Conservation (phyloP, 2,888 invertebrate species). For the Galerucella pusilla region DNA sequence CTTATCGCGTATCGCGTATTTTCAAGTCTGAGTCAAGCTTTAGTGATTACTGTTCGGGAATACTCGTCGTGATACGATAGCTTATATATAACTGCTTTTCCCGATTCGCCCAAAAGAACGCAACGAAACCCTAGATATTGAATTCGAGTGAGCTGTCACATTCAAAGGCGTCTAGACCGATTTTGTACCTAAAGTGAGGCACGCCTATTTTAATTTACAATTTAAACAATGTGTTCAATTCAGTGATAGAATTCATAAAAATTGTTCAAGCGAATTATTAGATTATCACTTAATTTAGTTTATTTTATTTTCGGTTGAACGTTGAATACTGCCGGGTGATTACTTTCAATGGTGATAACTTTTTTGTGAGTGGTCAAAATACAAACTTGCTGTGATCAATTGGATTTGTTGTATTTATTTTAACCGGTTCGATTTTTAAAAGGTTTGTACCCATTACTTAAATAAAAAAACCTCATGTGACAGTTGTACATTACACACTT, state of each 20-base stretch:
- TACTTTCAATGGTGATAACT: slow-evolving; percentile 4
- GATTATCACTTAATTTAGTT: slow-evolving; percentile 11
- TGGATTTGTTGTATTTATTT: background rate
- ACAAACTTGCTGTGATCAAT: slow-evolving; percentile 1
- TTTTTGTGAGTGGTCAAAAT: slow-evolving; percentile 12
- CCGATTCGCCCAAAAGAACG: slow-evolving; percentile 35
- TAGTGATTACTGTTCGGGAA: slow-evolving; percentile 34
- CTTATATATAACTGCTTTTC: slow-evolving; percentile 49
- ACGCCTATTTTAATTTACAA: slow-evolving; percentile 39
- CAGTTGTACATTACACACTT: background rate
- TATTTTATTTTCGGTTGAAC: background rate
- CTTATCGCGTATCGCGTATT: no score
- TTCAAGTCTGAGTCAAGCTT: slow-evolving; percentile 12
- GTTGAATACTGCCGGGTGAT: slow-evolving; percentile 13
- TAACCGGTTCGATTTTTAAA: background rate
- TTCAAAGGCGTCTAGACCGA: slow-evolving; percentile 37
- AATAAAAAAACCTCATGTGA: background rate
- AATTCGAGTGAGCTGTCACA: slow-evolving; percentile 27
- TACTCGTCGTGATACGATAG: slow-evolving; percentile 37
- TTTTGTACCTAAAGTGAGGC: slow-evolving; percentile 34
- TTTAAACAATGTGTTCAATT: slow-evolving; percentile 43
- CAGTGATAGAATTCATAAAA: slow-evolving; percentile 33
- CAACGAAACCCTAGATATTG: slow-evolving; percentile 41
- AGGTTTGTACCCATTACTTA: background rate
- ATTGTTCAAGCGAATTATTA: slow-evolving; percentile 1